phyloP scores from a whole-genome alignment of 2,113 vertebrate genomes.

The Triplophysa siluroides region DNA sequence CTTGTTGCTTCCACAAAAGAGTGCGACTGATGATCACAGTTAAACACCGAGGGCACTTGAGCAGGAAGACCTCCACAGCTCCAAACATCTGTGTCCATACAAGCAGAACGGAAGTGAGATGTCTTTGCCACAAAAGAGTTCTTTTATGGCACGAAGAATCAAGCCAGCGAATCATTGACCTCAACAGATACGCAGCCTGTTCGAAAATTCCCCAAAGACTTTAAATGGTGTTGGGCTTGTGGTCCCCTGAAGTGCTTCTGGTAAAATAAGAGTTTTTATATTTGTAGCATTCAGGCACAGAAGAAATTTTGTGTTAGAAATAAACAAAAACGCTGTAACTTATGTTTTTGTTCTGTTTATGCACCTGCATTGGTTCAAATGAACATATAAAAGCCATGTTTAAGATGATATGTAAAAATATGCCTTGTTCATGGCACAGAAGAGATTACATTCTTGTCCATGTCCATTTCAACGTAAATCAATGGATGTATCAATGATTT shows the following conservation, averaged over 20 bases:
- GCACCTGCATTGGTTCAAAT: too few species aligned
- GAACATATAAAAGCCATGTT: too few species aligned
- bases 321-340: too few species aligned
- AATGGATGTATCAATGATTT: too few species aligned
- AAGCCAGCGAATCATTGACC: slow-evolving; percentile 34
- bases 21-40: slow-evolving; percentile 44
- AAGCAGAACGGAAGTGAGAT: slow-evolving; percentile 60
- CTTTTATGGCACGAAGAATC: slow-evolving; percentile 47
- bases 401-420: too few species aligned
- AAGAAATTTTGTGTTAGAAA: too few species aligned
- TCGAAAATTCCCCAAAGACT: slow-evolving; percentile 38
- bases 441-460: too few species aligned
- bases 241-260: neutral
- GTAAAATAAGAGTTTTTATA: neutral
- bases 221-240: slow-evolving; percentile 35
- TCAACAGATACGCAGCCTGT: slow-evolving; percentile 34
- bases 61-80: slow-evolving; percentile 53
- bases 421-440: too few species aligned
- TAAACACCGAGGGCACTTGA: slow-evolving; percentile 51
- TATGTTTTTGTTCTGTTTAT: too few species aligned
- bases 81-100: slow-evolving; percentile 59
- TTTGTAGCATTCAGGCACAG: neutral
- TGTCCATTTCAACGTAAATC: too few species aligned
- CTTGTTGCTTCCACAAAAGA: slow-evolving; percentile 58
- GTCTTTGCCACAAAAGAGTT: slow-evolving; percentile 55